A percentile compares a stretch with the other conserved stretches of the same genome.
Conservation (phyloP, 2,797 vertebrate genomes). For the Petrocephalus sullivani region DNA sequence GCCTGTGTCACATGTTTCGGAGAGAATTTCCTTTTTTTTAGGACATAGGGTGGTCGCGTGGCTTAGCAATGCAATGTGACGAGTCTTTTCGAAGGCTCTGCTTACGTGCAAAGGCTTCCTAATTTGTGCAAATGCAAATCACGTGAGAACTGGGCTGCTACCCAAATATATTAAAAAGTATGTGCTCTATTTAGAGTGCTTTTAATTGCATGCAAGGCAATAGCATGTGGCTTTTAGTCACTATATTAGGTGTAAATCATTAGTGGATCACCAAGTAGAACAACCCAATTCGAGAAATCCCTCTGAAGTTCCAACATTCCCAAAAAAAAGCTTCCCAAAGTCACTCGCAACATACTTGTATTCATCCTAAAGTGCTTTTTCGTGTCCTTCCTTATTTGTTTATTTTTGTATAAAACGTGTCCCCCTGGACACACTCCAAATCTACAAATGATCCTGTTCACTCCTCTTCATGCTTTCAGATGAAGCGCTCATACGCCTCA, state of each 20-base stretch:
- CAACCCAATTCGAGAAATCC: neutral
- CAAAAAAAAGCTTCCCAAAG: neutral
- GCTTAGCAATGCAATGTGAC: neutral
- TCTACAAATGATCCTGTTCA: slow-evolving; percentile 3
- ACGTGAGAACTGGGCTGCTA: neutral
- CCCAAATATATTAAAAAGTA: neutral
- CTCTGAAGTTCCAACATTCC: neutral
- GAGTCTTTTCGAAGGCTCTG: neutral
- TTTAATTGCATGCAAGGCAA: neutral
- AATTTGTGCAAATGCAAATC: slow-evolving; percentile 9
- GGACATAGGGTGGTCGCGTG: neutral
- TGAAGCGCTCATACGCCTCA: neutral
- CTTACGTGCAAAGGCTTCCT: neutral
- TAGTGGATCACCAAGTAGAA: neutral
- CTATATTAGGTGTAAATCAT: neutral
- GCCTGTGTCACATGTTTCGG: neutral
- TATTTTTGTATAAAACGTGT: neutral
- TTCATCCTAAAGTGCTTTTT: slow-evolving; percentile 50
- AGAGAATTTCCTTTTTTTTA: neutral
- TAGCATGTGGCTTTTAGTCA: neutral
- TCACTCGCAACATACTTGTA: neutral
- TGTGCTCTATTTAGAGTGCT: neutral
- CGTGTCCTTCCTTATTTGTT: slow-evolving; percentile 9
- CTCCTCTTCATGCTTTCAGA: neutral
- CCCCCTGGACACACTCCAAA: neutral